These are phyloP conservation scores for Hemichromis elongatus DNA, from an alignment of 2,113 vertebrate species.

Conservation along the genomic window DNA sequence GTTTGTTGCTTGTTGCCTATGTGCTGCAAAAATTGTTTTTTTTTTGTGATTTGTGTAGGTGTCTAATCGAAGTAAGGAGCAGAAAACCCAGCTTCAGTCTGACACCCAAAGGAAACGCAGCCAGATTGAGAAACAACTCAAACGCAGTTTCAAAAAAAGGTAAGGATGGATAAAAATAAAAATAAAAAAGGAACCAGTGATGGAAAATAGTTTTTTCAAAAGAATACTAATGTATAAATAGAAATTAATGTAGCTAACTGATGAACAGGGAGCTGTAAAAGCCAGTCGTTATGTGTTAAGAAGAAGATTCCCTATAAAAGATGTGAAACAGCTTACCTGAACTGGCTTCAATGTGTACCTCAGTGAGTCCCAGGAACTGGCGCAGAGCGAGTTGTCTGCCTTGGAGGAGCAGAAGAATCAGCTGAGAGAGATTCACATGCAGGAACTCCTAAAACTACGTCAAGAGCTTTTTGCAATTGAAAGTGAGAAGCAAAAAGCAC, in stretches of 20 bases:
- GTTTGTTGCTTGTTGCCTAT: background rate
- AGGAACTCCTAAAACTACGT: conserved; percentile 75
- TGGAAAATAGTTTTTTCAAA: background rate
- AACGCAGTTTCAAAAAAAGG: conserved; percentile 71
- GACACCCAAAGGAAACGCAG: conserved; percentile 69
- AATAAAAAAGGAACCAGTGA: background rate
- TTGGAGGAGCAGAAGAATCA: conserved; percentile 66
- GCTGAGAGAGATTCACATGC: conserved; percentile 75
- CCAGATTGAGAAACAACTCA: conserved; percentile 67
- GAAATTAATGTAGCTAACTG: background rate
- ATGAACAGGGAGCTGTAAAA: background rate
- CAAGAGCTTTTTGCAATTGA: conserved; percentile 71
- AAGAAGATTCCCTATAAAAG: background rate
- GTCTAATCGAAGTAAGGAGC: conserved; percentile 76
- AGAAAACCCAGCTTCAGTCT: conserved; percentile 65
- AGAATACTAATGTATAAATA: background rate
- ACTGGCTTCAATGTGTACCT: background rate
- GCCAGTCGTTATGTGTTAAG: background rate
- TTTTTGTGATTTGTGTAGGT: conserved; percentile 48
- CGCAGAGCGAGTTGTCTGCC: conserved; percentile 48
- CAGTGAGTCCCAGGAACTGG: conserved; percentile 57
- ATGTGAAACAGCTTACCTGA: background rate
- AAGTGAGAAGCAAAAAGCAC: conserved; percentile 62
- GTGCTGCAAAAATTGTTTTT: fast-evolving
- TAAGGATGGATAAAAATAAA: too few species aligned